Evolutionary conservation across 2,113 vertebrate genomes (phyloP).

Genomic region (Caretta caretta): DNA sequence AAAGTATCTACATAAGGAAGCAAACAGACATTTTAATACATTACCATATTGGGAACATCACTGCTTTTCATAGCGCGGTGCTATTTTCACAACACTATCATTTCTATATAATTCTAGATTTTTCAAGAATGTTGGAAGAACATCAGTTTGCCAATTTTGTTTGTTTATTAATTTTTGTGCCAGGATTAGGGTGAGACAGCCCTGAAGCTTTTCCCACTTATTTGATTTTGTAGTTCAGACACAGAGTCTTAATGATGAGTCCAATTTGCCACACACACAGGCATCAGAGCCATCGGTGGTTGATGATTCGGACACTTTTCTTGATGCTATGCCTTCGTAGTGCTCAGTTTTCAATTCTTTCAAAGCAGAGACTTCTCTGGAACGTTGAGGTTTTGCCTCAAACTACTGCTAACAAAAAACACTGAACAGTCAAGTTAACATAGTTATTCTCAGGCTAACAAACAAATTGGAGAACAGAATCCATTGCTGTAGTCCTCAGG

Average conservation of each 20-base stretch:
- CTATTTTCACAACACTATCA: not conserved
- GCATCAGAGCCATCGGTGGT: not conserved
- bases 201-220: not conserved
- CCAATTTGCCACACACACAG: fast-evolving
- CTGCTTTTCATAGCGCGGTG: not conserved
- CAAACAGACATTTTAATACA: constrained; percentile 32
- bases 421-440: not conserved
- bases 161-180: not conserved
- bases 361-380: not conserved
- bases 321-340: not conserved
- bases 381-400: not conserved
- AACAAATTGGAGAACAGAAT: not conserved
- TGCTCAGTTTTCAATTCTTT: not conserved
- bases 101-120: not conserved
- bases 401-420: not conserved
- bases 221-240: not conserved
- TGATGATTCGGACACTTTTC: not conserved
- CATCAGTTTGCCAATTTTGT: not conserved
- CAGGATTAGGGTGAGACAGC: not conserved
- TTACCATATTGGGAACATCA: not conserved
- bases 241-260: not conserved
- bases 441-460: not conserved
- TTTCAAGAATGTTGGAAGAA: not conserved
- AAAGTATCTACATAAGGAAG: constrained; percentile 84
- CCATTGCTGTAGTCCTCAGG: not conserved